Evolutionary conservation across 2,113 vertebrate species (phyloP), one percentile per base, ranked within the genome.

Genomic region (Halichoeres trimaculatus): DNA sequence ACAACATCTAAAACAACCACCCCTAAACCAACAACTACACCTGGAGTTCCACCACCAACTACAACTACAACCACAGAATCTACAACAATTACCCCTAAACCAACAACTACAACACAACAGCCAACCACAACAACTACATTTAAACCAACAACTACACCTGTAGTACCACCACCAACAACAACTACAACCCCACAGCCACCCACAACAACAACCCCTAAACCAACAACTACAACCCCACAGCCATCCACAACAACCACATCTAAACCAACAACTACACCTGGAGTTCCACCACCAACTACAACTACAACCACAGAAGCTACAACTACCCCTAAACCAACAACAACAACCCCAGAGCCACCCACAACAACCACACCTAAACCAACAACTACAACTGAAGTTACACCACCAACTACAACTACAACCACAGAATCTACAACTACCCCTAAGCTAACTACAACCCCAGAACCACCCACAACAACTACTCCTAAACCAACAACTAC

Each of bases 391-490:
- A 4, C 51, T 13, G n/a, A n/a, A n/a, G n/a, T n/a, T n/a, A n/a
- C n/a, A 36, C 69, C 0, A 68, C 5, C 50, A 6, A 2, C 19
- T 2, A 13, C 62, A 8, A 12, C 62, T 3, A 40, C 38, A 38
- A 11, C 58, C n/a, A n/a, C n/a, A n/a, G n/a, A n/a, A n/a, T n/a
- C 53, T 13, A 69, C 78, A 45, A 63, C 78, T 12, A 1, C 14
- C 8, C n/a, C n/a, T n/a, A 16, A 1, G 2, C 2, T 26, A 2
- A 59, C 48, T 1, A 67, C 57, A 2, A 69, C 66, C 12, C 14
- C 71, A 10, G 26, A 6, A 13, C 4, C 65, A 10, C 24, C 53
- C 0, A 50, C 73, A 11, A 26, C 56, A 6, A 4, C 36, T 7
- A 17, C 59, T 16, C 17, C 48, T 1, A 10, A n/a, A n/a, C n/a